Evolutionary conservation across 2,888 invertebrate species (phyloP), one percentile per base, ranked within the genome.

Genomic region (Napeogenes inachia): DNA sequence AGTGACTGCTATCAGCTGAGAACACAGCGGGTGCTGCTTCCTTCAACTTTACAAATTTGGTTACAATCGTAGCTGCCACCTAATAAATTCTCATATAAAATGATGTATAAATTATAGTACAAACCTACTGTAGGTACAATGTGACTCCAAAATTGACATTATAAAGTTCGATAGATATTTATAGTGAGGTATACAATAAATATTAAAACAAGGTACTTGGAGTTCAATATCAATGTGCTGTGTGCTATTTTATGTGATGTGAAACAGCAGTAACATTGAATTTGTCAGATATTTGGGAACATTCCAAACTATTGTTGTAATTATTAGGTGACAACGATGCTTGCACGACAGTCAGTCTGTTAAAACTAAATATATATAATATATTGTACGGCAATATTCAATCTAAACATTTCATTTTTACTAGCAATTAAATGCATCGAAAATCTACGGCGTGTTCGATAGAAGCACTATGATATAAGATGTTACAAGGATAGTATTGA

Each of bases 401-500:
- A 13, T 30, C 30, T 30, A 50, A 50, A 30, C 21, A 50, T 50
- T 30, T 30, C 12, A 50, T 50, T 42, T 42, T 42, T 10, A 42
- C 10, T 42, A 42, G 50, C 50, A 50, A 50, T 50, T 30, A 50
- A 50, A 50, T 50, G 30, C 30, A 50, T 50, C 30, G 30, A 50
- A 30, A 50, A 30, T 30, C 50, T 50, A 50, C 50, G 30, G 50
- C 50, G 50, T 50, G 50, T 50, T 50, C 50, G 50, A 12, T 30
- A 50, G n/a, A 50, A 50, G 50, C 50, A 30, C 50, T 30, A 30
- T 30, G 30, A 30, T 50, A 50, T 4, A 50, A 50, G 46, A 55
- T 56, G 33, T 55, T 38, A 59, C 56, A 66, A 61, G 58, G 46
- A 57, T 63, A 65, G 58, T 62, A 61, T 74, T 76, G 79, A 79